Evolutionary conservation across 1,140 invertebrate species (phyloP).

Genomic region (Drosophila parvula): DNA sequence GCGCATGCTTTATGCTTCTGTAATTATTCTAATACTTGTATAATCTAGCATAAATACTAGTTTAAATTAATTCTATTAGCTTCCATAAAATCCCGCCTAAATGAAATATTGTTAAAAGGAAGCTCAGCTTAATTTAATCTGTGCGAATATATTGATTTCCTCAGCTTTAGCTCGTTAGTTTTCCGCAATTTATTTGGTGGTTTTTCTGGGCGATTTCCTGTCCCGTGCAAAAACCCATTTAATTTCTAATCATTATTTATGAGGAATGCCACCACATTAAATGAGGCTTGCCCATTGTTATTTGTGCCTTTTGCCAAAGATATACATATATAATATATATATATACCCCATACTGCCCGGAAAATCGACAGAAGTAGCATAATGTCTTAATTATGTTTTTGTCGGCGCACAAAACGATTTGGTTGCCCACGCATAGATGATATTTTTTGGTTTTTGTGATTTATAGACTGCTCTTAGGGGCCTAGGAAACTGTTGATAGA

Average conservation of each 20-base stretch:
- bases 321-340: constrained; percentile 21
- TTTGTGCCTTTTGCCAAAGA: constrained; percentile 23
- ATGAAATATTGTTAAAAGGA: no score
- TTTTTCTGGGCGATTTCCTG: constrained; percentile 28
- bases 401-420: constrained; percentile 32
- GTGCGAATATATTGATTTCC: constrained; percentile 5
- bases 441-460: constrained; percentile 59
- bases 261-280: constrained; percentile 33
- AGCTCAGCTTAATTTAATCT: background rate
- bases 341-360: constrained; percentile 3
- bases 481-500: constrained; percentile 2
- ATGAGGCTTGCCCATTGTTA: constrained; percentile 24
- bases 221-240: constrained; percentile 42
- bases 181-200: constrained; percentile 23
- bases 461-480: constrained; percentile 60
- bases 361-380: constrained; percentile 28
- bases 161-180: constrained; percentile 25
- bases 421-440: constrained; percentile 46
- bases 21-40: background rate
- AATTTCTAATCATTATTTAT: constrained; percentile 78
- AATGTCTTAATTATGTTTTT: constrained; percentile 72
- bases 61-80: no score
- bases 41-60: background rate
- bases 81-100: no score
- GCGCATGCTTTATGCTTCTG: no score